phyloP scores from a whole-genome alignment of 2,888 invertebrate genomes.

The Apomyelois bistriatella region DNA sequence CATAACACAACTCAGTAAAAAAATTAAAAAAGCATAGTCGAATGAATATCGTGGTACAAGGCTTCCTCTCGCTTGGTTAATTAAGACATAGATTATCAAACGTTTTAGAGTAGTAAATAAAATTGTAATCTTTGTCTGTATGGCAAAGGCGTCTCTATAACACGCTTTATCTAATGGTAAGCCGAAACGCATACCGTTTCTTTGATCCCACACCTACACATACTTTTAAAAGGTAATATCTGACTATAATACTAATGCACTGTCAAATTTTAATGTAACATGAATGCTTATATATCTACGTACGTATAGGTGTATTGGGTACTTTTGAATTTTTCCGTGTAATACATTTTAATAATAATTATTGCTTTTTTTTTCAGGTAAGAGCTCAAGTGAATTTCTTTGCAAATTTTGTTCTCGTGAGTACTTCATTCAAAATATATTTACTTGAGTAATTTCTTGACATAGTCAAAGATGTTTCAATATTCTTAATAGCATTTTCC shows the following conservation, averaged over 20 bases:
- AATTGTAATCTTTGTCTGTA: constrained; percentile 71
- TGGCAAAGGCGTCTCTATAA: constrained; percentile 70
- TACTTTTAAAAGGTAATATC: constrained; percentile 59
- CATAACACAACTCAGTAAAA: constrained; percentile 14
- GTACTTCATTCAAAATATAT: background rate
- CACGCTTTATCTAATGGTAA: constrained; percentile 72
- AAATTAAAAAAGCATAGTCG: constrained; percentile 27
- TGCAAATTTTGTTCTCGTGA: background rate
- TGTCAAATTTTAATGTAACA: constrained; percentile 68
- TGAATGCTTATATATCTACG: constrained; percentile 34
- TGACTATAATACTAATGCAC: constrained; percentile 71
- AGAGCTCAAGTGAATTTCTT: constrained; percentile 17
- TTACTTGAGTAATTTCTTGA: background rate
- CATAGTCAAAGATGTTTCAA: background rate
- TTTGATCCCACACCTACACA: constrained; percentile 75
- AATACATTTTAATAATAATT: background rate
- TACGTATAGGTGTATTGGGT: background rate
- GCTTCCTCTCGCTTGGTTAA: constrained; percentile 71
- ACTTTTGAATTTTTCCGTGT: background rate
- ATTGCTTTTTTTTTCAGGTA: constrained; percentile 51
- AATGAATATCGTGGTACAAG: constrained; percentile 41
- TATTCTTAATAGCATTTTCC: background rate
- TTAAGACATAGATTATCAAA: constrained; percentile 80
- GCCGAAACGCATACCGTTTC: constrained; percentile 64
- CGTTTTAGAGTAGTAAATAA: constrained; percentile 77